These are phyloP conservation scores for Mormyrus proboscirostris DNA, from an alignment of 2,797 vertebrate species.

Conservation along the genomic window DNA sequence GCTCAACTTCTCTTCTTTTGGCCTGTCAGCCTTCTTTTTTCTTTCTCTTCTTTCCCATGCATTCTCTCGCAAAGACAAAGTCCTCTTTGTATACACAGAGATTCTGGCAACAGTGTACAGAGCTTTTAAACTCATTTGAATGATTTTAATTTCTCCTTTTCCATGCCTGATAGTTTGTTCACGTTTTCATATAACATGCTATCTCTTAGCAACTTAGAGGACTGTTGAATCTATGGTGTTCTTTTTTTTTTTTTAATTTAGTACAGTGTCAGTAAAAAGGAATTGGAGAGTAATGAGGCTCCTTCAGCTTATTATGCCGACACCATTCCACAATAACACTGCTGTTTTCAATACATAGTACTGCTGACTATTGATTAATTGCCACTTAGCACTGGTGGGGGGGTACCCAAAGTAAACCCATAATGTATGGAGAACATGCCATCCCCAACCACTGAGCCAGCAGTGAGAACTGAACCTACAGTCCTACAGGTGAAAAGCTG, in stretches of 20 bases:
- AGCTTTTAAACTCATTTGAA: constrained; percentile 66
- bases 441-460: background rate
- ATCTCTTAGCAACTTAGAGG: constrained; percentile 54
- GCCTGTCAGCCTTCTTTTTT: constrained; percentile 59
- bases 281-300: constrained; percentile 38
- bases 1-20: constrained; percentile 52
- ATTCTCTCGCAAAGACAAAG: constrained; percentile 73
- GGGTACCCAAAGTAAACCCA: background rate
- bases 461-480: background rate
- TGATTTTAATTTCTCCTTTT: constrained; percentile 68
- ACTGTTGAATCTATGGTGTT: constrained; percentile 33
- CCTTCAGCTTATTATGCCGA: background rate
- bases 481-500: background rate
- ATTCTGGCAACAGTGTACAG: constrained; percentile 68
- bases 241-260: constrained; percentile 38
- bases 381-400: background rate
- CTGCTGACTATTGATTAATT: constrained; percentile 5
- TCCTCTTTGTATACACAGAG: constrained; percentile 70
- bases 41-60: constrained; percentile 72
- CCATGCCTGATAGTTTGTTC: constrained; percentile 46
- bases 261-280: constrained; percentile 42
- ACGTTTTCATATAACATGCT: constrained; percentile 30
- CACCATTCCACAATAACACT: background rate
- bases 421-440: background rate
- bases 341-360: background rate